Percentiles rank a stretch among this genome's conserved stretches.
Conservation (phyloP, 2,113 vertebrate genomes). For the Amia ocellicauda region DNA sequence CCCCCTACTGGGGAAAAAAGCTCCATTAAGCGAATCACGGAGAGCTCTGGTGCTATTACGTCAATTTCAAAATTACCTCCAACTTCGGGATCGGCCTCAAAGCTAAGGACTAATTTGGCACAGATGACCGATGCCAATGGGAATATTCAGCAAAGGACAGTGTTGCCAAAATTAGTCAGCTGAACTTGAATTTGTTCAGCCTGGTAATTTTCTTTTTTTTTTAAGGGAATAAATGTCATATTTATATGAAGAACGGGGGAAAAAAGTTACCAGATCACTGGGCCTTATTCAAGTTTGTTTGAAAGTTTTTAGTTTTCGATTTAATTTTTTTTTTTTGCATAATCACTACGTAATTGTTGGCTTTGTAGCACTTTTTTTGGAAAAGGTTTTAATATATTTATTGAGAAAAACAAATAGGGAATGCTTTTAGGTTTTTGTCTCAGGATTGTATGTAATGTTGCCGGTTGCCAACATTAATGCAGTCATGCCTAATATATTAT, state of each 20-base stretch:
- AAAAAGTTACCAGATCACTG: conserved; percentile 51
- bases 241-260: not conserved
- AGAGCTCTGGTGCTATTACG: conserved; percentile 81
- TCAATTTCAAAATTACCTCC: conserved; percentile 94
- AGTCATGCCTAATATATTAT: conserved; percentile 32
- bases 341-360: conserved; percentile 30
- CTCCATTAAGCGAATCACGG: conserved; percentile 72
- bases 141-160: conserved; percentile 95
- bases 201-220: conserved; percentile 15
- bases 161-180: conserved; percentile 97
- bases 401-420: conserved; percentile 64
- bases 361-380: conserved; percentile 57
- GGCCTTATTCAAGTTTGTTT: conserved; percentile 68
- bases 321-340: conserved; percentile 22
- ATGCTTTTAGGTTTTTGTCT: conserved; percentile 67
- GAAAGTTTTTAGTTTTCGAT: conserved; percentile 51
- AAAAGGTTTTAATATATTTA: conserved; percentile 33
- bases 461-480: conserved; percentile 24
- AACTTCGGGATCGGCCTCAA: conserved; percentile 83
- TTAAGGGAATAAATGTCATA: conserved; percentile 12
- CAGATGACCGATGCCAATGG: conserved; percentile 96
- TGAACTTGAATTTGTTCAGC: conserved; percentile 51
- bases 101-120: conserved; percentile 93
- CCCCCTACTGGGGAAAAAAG: conserved; percentile 84
- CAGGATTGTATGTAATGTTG: conserved; percentile 32